Conservation (phyloP, 2,113 vertebrate genomes). For the Pontoporia blainvillei region DNA sequence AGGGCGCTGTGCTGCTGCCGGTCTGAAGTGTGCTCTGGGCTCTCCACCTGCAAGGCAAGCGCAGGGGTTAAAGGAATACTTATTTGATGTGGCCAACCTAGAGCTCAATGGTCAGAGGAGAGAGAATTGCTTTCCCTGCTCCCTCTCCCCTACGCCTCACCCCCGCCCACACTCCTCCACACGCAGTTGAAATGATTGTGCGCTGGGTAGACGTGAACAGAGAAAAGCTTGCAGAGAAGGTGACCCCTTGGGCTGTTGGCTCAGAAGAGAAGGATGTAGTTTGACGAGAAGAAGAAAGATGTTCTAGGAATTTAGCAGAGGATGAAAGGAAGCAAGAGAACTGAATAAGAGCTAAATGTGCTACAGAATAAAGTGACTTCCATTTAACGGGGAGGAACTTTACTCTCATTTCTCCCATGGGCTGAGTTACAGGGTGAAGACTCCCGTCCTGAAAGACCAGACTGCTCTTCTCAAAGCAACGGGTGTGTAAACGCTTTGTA, state of each 20-base stretch:
- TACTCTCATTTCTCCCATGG: neutral
- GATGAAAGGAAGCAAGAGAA: conserved; percentile 15
- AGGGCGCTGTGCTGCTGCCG: neutral
- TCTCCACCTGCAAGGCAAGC: neutral
- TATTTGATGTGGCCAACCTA: neutral
- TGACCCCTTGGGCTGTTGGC: conserved; percentile 22
- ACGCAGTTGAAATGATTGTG: neutral
- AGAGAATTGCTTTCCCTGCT: neutral
- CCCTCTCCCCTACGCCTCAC: neutral
- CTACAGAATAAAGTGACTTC: neutral
- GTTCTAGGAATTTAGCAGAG: neutral
- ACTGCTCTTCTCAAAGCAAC: neutral
- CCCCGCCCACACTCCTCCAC: neutral
- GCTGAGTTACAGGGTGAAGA: neutral
- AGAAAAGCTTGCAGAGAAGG: neutral
- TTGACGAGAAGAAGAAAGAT: neutral
- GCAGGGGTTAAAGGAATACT: neutral
- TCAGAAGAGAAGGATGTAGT: conserved; percentile 13
- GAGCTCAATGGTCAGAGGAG: neutral
- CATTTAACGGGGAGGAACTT: neutral
- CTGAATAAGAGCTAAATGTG: neutral
- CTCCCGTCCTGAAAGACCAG: neutral
- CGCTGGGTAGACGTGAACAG: neutral
- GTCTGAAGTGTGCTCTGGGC: accelerated
- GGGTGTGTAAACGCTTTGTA: neutral